Conservation (phyloP, 2,113 vertebrate species). For the Diadophis punctatus region DNA sequence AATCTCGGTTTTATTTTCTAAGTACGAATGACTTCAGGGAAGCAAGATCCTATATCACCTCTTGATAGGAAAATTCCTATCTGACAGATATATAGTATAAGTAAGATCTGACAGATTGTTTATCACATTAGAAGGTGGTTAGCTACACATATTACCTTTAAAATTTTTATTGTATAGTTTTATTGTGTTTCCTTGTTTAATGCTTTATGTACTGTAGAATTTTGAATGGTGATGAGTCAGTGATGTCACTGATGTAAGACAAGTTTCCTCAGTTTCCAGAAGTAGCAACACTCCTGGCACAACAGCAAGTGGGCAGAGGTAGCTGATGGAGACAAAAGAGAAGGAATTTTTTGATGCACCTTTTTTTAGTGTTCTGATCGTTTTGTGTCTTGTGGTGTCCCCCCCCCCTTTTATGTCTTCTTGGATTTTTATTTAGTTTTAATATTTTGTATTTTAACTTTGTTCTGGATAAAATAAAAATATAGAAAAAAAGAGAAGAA, state of each 20-base stretch:
- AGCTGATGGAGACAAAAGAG: not conserved
- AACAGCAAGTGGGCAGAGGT: not conserved
- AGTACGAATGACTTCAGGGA: no score
- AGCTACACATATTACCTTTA: not conserved
- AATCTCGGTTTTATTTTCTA: no score
- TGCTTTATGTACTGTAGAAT: not conserved
- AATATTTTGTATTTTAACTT: no score
- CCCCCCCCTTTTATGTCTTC: no score
- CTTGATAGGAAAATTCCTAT: no score
- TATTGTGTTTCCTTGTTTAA: not conserved
- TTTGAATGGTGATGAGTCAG: not conserved
- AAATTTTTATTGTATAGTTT: not conserved
- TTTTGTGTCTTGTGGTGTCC: no score
- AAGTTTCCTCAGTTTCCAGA: not conserved
- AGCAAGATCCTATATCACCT: no score
- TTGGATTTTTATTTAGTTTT: no score
- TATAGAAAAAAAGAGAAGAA: not conserved
- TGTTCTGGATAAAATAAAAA: no score
- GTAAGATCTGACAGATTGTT: not conserved
- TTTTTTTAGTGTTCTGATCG: no score
- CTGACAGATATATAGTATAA: no score
- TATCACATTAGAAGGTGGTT: not conserved
- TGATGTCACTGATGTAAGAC: not conserved
- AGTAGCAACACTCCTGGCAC: not conserved
- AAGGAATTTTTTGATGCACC: not conserved